A percentile compares a stretch with the other conserved stretches of the same genome.
These are phyloP conservation scores for Zygogramma bicolorata DNA, from an alignment of 2,888 invertebrate genomes.

Conservation along the genomic window DNA sequence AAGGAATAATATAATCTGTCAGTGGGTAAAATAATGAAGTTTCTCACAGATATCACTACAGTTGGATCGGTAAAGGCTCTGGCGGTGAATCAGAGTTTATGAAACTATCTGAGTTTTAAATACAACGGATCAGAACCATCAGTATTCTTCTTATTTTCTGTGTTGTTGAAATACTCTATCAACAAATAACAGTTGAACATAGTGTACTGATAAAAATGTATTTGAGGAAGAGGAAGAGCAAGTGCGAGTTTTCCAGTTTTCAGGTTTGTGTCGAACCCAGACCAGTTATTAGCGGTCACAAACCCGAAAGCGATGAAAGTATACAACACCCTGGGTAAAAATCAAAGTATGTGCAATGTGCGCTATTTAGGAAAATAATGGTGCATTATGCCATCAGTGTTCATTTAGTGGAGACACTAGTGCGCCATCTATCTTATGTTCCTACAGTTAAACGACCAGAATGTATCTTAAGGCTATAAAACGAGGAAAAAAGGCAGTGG, in stretches of 20 bases:
- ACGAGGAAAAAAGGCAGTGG: not conserved
- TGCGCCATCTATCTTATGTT: constrained; percentile 13
- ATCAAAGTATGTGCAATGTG: not conserved
- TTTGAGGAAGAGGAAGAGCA: not conserved
- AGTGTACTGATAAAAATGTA: too few species aligned
- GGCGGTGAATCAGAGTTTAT: too few species aligned
- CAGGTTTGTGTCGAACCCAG: not conserved
- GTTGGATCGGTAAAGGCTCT: too few species aligned
- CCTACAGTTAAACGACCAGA: not conserved
- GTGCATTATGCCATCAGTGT: constrained; percentile 1
- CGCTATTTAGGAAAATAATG: not conserved
- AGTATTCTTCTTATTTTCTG: too few species aligned
- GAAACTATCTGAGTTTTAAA: too few species aligned
- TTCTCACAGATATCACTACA: too few species aligned
- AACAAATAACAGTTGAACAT: too few species aligned
- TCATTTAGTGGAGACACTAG: constrained; percentile 13
- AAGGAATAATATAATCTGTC: too few species aligned
- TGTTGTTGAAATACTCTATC: too few species aligned
- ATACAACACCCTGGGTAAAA: not conserved
- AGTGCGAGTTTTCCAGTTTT: not conserved
- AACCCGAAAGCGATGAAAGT: not conserved
- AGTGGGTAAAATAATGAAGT: too few species aligned
- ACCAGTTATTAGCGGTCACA: not conserved
- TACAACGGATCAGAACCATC: too few species aligned
- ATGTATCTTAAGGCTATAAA: not conserved